phyloP scores from a whole-genome alignment of 2,113 vertebrate genomes.

The Cavia porcellus region DNA sequence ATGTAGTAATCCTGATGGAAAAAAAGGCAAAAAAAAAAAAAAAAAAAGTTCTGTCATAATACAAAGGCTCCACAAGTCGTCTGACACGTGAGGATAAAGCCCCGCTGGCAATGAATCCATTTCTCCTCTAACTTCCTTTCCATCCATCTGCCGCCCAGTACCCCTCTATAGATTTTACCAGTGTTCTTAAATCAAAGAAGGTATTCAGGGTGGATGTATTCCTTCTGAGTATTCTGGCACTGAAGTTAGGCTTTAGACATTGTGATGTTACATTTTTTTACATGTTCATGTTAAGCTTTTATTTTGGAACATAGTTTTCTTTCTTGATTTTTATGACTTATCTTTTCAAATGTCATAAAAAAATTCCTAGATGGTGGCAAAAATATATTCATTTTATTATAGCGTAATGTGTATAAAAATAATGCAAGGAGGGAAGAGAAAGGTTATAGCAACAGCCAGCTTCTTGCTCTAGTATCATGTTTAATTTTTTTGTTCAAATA shows the following conservation, averaged over 20 bases:
- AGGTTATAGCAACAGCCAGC: neutral
- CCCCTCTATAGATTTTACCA: neutral
- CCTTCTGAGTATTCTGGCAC: neutral
- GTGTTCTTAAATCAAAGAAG: neutral
- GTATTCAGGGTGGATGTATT: neutral
- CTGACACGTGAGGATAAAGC: neutral
- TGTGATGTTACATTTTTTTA: neutral
- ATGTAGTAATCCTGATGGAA: neutral
- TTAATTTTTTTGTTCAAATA: neutral
- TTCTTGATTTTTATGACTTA: neutral
- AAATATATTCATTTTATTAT: constrained; percentile 11
- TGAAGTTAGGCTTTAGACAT: neutral
- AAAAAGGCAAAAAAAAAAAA: neutral
- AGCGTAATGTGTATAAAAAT: constrained; percentile 13
- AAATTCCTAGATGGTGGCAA: neutral
- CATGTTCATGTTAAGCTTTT: neutral
- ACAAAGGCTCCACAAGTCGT: constrained; percentile 3
- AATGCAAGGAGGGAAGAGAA: constrained; percentile 6
- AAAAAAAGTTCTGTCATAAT: neutral
- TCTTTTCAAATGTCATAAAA: neutral
- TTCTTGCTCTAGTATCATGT: neutral
- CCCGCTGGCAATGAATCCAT: neutral
- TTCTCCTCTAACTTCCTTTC: neutral
- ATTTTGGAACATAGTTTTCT: neutral
- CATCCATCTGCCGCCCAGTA: neutral